Evolutionary conservation across 1,140 invertebrate species (phyloP).

Genomic region (Anoplolepis gracilipes): DNA sequence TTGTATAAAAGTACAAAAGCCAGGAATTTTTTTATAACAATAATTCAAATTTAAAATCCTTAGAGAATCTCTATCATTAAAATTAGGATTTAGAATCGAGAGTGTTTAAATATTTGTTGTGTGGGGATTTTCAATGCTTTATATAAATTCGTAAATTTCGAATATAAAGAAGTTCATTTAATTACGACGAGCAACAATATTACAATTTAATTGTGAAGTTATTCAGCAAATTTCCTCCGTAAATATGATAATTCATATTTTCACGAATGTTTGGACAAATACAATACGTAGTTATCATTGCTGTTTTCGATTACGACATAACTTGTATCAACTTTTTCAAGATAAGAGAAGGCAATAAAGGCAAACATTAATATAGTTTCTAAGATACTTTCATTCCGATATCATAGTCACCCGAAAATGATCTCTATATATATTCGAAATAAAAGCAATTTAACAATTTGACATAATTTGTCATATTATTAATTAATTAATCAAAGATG

Average conservation of each 20-base stretch:
- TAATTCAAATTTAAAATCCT: not conserved
- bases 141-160: not conserved
- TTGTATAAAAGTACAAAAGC: not conserved
- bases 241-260: not conserved
- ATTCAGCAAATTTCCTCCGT: not conserved
- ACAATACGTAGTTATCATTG: conserved; percentile 1
- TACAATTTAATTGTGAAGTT: not conserved
- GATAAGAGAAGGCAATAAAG: conserved; percentile 15
- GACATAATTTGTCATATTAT: too few species aligned
- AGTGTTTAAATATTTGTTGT: not conserved
- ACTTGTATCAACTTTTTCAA: not conserved
- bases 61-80: not conserved
- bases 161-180: not conserved
- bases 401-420: not conserved
- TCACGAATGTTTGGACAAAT: not conserved
- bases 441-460: not conserved
- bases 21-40: not conserved
- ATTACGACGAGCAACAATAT: not conserved
- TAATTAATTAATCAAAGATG: not conserved
- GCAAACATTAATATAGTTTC: not conserved
- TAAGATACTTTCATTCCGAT: not conserved
- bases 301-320: conserved; percentile 7
- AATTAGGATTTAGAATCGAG: not conserved
- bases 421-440: not conserved
- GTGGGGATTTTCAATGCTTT: not conserved